These are phyloP conservation scores for Ptychoptera contaminata DNA, from an alignment of 2,888 invertebrate genomes.

Conservation along the genomic window DNA sequence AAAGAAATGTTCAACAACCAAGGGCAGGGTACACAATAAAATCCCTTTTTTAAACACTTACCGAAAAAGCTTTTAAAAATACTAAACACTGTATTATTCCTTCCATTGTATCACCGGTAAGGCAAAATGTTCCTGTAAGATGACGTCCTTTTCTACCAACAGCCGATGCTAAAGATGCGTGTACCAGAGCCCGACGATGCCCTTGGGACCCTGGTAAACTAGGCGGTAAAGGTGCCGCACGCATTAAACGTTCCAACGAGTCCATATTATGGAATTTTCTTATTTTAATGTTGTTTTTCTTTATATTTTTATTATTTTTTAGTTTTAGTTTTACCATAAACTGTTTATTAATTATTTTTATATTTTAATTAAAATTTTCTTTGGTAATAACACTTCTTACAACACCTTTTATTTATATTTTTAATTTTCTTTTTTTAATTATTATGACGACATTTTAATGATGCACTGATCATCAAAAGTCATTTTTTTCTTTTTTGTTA, in stretches of 20 bases:
- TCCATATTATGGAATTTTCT: slow-evolving; percentile 46
- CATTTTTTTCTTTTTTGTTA: slow-evolving; percentile 1
- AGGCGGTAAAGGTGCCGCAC: slow-evolving; percentile 49
- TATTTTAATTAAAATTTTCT: too few relatives aligned
- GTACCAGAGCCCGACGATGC: slow-evolving; percentile 51
- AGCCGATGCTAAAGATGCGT: slow-evolving; percentile 56
- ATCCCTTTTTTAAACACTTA: slow-evolving; percentile 38
- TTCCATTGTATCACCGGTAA: slow-evolving; percentile 85
- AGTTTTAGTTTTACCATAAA: not conserved
- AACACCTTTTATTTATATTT: slow-evolving; percentile 3
- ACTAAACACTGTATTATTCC: slow-evolving; percentile 86
- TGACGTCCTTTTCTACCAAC: slow-evolving; percentile 67
- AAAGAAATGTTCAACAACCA: too few relatives aligned
- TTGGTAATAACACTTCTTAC: too few relatives aligned
- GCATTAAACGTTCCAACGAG: slow-evolving; percentile 67
- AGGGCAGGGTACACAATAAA: too few relatives aligned
- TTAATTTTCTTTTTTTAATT: slow-evolving; percentile 11
- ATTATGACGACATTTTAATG: not conserved
- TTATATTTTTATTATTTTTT: not conserved
- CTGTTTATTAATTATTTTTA: not conserved
- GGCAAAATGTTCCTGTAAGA: slow-evolving; percentile 74
- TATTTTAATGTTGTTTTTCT: not conserved
- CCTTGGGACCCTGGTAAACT: slow-evolving; percentile 43
- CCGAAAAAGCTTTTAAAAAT: slow-evolving; percentile 85
- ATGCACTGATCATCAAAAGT: not conserved